Evolutionary conservation across 2,888 invertebrate genomes (phyloP), one percentile per base, ranked within the genome.

Genomic region (Xestia c-nigrum): DNA sequence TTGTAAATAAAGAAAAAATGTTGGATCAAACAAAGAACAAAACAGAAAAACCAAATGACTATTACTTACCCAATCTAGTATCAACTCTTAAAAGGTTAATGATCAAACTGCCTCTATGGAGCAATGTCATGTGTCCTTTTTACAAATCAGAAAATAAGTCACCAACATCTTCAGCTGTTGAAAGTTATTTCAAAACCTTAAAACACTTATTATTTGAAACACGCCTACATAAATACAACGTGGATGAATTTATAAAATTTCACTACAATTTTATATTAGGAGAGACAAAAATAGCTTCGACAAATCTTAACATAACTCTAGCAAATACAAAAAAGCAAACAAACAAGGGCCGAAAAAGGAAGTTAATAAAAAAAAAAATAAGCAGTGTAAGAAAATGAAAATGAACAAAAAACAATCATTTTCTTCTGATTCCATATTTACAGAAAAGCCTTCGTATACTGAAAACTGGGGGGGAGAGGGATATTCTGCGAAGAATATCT

Each of bases 81-180:
- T 70, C 57, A 46, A 70, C 69, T 68, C 74, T 74, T 68, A n/a
- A n/a, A n/a, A n/a, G n/a, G n/a, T n/a, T n/a, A n/a, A n/a, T n/a
- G n/a, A n/a, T n/a, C n/a, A n/a, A n/a, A n/a, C n/a, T n/a, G n/a
- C n/a, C n/a, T n/a, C n/a, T n/a, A n/a, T n/a, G n/a, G n/a, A n/a
- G n/a, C 61, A 74, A 74, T 68, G 69, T 70, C 55, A 70, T 74
- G 74, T 74, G 74, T 67, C 67, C 59, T 74, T 74, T 68, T 68
- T 74, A 40, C 40, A 40, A 40, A 5, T 40, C 40, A 5, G 40
- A 40, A 40, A 40, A 40, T 5, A 40, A 40, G 5, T 40, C 40
- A 40, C 40, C 40, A 40, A 40, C 40, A 40, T 40, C 40, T 40
- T 40, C 40, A 5, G 40, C 40, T 5, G 5, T 40, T 4, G 40